These are phyloP conservation scores for Lasius fuliginosus DNA, from an alignment of 2,888 invertebrate species.

Conservation along the genomic window DNA sequence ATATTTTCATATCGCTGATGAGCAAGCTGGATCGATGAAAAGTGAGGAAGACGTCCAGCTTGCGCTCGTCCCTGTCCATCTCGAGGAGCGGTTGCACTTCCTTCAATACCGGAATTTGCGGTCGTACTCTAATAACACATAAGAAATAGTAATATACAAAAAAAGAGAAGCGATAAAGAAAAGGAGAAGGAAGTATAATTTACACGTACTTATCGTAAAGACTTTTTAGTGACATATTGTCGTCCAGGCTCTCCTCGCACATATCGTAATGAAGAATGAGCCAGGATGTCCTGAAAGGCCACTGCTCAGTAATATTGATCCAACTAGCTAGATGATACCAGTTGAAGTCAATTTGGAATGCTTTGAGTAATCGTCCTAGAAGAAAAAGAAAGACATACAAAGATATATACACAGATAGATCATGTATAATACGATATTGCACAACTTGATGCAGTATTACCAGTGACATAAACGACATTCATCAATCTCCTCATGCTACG, in stretches of 20 bases:
- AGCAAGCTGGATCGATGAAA: slow-evolving; percentile 95
- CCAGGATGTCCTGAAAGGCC: slow-evolving; percentile 99
- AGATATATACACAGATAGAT: neutral
- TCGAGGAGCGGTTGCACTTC: slow-evolving; percentile 96
- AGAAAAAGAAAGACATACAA: slow-evolving; percentile 53
- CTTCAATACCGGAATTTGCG: slow-evolving; percentile 93
- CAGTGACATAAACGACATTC: slow-evolving; percentile 98
- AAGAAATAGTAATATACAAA: neutral
- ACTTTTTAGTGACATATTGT: slow-evolving; percentile 94
- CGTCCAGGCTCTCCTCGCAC: slow-evolving; percentile 95
- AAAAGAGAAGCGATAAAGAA: neutral
- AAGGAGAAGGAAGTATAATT: neutral
- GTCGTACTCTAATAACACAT: slow-evolving; percentile 89
- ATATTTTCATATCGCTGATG: slow-evolving; percentile 96
- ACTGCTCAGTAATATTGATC: slow-evolving; percentile 99
- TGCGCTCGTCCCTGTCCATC: slow-evolving; percentile 97
- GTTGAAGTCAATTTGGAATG: slow-evolving; percentile 99
- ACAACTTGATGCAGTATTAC: slow-evolving; percentile 85
- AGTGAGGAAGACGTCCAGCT: slow-evolving; percentile 96
- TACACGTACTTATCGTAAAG: slow-evolving; percentile 96
- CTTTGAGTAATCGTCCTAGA: slow-evolving; percentile 96
- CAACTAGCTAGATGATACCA: slow-evolving; percentile 99
- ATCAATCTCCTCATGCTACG: slow-evolving; percentile 97
- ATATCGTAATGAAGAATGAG: slow-evolving; percentile 97
- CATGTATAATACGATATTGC: too few species aligned